Evolutionary conservation across 2,113 vertebrate species (phyloP), one percentile per base, ranked within the genome.

Genomic region (Tursiops truncatus): DNA sequence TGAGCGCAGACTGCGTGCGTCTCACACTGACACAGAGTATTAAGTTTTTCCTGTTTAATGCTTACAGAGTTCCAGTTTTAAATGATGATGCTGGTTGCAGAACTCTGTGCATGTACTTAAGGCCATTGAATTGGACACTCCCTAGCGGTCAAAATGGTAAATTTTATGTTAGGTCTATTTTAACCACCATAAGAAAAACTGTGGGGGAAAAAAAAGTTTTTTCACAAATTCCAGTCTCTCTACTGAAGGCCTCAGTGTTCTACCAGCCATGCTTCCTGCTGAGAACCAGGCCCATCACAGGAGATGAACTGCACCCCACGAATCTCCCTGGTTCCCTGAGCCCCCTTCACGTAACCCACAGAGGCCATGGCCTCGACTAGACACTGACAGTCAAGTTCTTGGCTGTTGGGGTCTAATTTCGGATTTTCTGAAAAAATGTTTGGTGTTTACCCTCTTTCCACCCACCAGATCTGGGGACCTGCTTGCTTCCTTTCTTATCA

Each of bases 1-100:
- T 7, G 17, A 79, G 62, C 0, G 1, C 2, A 23, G 76, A 3
- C 12, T 3, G 1, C 0, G 1, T 1, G 36, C 5, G 5, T 33
- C 20, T 80, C 26, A 0, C 0, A 2, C 17, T 5, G 56, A 50
- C 18, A 2, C 0, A 17, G 1, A 25, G 10, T 25, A 23, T 11
- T 5, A 62, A 23, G 2, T 26, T 11, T 26, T 38, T n/a, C 31
- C 58, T 28, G 58, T 28, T 5, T 20, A 41, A 18, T 0, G 58
- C 60, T 6, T 8, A 60, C 6, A 2, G 20, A 25, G 38, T 14
- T 12, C n/a, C 47, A 15, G 31, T 5, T 6, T 13, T 23, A 15
- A 14, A 12, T 1, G 9, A 50, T 26, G 50, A n/a, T 2, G 2
- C 10, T 0, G 1, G 9, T 2, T 21, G 25, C 18, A 14, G 25